Percentiles rank a stretch among this genome's conserved stretches.
Conservation (phyloP, 2,113 vertebrate genomes). For the Romanogobio albipinnatus region DNA sequence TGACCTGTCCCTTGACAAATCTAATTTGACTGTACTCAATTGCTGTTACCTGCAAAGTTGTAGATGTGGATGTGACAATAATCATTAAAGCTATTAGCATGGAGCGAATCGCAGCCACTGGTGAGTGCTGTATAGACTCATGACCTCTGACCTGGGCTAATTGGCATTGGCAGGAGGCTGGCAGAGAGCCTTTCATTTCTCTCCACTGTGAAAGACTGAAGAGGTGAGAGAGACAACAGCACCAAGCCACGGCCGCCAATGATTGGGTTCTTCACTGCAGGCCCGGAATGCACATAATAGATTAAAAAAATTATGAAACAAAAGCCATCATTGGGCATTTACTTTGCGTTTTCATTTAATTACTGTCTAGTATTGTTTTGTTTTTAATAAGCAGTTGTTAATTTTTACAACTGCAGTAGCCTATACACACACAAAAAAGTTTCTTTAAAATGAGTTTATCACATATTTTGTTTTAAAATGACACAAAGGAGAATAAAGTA, state of each 20-base stretch:
- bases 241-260: slow-evolving; percentile 8
- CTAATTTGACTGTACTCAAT: slow-evolving; percentile 46
- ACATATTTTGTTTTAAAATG: background rate
- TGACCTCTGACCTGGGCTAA: slow-evolving; percentile 56
- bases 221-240: slow-evolving; percentile 38
- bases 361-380: background rate
- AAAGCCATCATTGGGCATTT: background rate
- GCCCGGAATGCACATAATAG: background rate
- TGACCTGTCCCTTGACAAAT: slow-evolving; percentile 36
- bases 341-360: background rate
- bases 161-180: slow-evolving; percentile 50
- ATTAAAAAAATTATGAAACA: background rate
- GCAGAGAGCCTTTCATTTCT: slow-evolving; percentile 47
- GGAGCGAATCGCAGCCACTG: slow-evolving; percentile 49
- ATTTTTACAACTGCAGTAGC: background rate
- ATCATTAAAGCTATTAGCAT: slow-evolving; percentile 57
- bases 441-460: background rate
- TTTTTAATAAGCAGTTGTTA: background rate
- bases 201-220: slow-evolving; percentile 47
- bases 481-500: no score
- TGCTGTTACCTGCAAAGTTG: slow-evolving; percentile 30
- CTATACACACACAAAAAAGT: background rate
- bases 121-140: slow-evolving; percentile 50
- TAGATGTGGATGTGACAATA: slow-evolving; percentile 51
- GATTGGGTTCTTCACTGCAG: slow-evolving; percentile 28